phyloP scores from a whole-genome alignment of 2,113 vertebrate species.

The Dromiciops gliroides region DNA sequence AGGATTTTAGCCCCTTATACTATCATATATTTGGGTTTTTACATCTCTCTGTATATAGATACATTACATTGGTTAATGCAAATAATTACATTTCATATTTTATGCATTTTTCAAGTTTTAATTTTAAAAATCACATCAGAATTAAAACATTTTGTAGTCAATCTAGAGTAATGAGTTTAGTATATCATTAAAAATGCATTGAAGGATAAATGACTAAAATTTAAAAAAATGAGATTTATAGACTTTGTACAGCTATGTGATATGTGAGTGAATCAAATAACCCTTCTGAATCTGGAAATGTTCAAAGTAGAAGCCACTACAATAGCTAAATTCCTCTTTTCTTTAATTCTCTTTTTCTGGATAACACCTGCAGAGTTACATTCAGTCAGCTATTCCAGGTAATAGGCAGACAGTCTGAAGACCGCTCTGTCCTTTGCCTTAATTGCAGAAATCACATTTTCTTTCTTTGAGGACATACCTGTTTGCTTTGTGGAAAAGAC shows the following conservation, averaged over 20 bases:
- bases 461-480: not conserved
- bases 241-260: not conserved
- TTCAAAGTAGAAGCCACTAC: not conserved
- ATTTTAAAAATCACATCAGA: not conserved
- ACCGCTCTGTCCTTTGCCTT: not conserved
- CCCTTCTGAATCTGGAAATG: not conserved
- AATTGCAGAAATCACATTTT: conserved; percentile 1
- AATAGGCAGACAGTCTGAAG: not conserved
- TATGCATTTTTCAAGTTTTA: not conserved
- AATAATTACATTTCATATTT: not conserved
- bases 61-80: not conserved
- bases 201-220: not conserved
- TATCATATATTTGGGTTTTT: not conserved
- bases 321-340: not conserved
- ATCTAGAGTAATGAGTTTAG: not conserved
- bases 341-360: not conserved
- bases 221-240: conserved; percentile 19
- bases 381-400: not conserved
- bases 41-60: not conserved
- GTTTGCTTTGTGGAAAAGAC: not conserved
- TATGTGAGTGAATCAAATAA: not conserved
- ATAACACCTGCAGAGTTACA: not conserved
- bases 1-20: too few species aligned
- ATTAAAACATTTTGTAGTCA: not conserved
- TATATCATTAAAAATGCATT: not conserved